These are phyloP conservation scores for Acanthococcus lagerstroemiae DNA, from an alignment of 2,888 invertebrate species.

Conservation along the genomic window DNA sequence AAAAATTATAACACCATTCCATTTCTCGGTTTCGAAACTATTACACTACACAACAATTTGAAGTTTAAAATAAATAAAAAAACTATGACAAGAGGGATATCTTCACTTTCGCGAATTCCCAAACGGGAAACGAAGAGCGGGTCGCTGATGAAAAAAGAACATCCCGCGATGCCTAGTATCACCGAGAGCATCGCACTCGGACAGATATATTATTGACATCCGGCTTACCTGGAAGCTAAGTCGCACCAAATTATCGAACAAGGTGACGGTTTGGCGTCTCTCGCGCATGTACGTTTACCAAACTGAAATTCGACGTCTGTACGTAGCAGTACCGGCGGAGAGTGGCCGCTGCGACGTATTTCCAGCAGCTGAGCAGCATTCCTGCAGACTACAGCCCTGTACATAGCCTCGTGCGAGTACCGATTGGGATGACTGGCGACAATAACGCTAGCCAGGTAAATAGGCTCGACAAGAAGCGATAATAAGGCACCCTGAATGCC, in stretches of 20 bases:
- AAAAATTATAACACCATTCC: too few species aligned
- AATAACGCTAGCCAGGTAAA: constrained; percentile 49
- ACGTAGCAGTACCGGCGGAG: constrained; percentile 36
- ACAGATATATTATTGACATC: neutral
- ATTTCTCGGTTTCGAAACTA: too few species aligned
- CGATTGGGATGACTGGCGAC: constrained; percentile 40
- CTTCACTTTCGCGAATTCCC: too few species aligned
- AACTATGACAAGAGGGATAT: too few species aligned
- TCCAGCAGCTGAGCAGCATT: constrained; percentile 34
- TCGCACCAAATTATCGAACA: constrained; percentile 31
- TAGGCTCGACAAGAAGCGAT: constrained; percentile 55
- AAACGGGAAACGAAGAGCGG: too few species aligned
- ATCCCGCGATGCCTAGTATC: too few species aligned
- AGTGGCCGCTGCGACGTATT: neutral
- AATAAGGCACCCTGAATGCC: constrained; percentile 63
- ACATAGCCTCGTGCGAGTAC: constrained; percentile 51
- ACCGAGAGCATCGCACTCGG: too few species aligned
- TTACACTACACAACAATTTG: too few species aligned
- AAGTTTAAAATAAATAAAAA: too few species aligned
- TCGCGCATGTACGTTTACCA: neutral
- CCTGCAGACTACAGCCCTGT: constrained; percentile 46
- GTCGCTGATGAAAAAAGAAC: too few species aligned
- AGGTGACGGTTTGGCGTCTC: constrained; percentile 22
- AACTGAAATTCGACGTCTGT: constrained; percentile 32
- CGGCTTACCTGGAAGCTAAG: neutral